Evolutionary conservation across 2,888 invertebrate species (phyloP), one percentile per base, ranked within the genome.

Genomic region (Torymus tubicola): DNA sequence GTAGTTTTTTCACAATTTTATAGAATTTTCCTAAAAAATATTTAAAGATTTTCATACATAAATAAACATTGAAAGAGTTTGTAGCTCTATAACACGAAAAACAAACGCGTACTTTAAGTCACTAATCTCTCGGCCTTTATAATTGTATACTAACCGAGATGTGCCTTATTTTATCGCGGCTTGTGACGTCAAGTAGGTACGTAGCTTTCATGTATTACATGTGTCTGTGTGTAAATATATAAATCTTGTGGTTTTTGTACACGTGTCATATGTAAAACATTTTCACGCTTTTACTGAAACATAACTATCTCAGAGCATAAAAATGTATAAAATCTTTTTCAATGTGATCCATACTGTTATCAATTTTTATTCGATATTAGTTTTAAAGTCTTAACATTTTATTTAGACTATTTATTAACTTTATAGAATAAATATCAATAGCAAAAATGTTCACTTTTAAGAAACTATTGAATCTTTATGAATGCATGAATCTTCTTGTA

Each of bases 101-200:
- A 78, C 65, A 78, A 80, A 77, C 73, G 72, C 76, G 76, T 74
- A 73, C 70, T 77, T 78, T 82, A 80, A 82, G 80, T 80, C 72
- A 81, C 74, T 78, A 78, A 74, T 78, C 63, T 76, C 73, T 77
- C 76, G 80, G 75, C 16, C 60, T 18, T 77, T 77, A 86, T 72
- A 86, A 89, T 85, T 88, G 87, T 87, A 87, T 89, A 90, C 89
- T 90, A 87, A 90, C 87, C 87, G 89, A 89, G 87, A 89, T 90
- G 88, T 90, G 88, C 87, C 89, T 87, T 90, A 87, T 90, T 82
- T 90, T 90, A 88, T 90, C 90, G 90, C 90, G 90, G 90, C 90
- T 90, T 90, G 89, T 90, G 90, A 90, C 88, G 89, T 89, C 90
- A 90, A 90, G 89, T 90, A 90, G 90, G 90, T 90, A 90, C 86